phyloP scores from a whole-genome alignment of 2,797 vertebrate species.

The Anabacerthia variegaticeps region DNA sequence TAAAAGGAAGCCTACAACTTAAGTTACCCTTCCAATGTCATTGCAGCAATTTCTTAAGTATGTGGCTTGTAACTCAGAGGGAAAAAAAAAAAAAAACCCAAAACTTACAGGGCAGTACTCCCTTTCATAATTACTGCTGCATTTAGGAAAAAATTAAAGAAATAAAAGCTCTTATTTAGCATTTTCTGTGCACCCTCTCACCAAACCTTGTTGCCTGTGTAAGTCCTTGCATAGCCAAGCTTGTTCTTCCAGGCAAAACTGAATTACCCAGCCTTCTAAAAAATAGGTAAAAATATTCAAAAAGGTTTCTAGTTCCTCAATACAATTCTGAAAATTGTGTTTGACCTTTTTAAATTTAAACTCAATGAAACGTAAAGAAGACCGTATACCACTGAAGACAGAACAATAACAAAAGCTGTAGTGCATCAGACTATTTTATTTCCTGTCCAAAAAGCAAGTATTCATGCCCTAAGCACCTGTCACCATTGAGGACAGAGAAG shows the following conservation, averaged over 20 bases:
- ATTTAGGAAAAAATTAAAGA: neutral
- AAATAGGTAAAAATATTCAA: neutral
- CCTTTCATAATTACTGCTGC: neutral
- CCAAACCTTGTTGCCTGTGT: neutral
- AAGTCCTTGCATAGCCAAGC: neutral
- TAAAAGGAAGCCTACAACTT: neutral
- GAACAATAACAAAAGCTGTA: neutral
- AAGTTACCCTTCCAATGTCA: neutral
- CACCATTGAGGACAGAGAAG: neutral
- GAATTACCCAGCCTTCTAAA: neutral
- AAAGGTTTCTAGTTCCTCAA: neutral
- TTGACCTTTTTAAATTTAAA: neutral
- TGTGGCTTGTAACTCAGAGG: neutral
- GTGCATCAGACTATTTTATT: neutral
- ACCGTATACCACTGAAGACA: neutral
- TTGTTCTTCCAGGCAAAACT: neutral
- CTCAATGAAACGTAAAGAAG: rapidly evolving
- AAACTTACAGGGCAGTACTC: neutral
- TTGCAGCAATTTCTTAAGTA: neutral
- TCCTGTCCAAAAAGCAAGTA: neutral
- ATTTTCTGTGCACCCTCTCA: neutral
- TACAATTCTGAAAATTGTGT: neutral
- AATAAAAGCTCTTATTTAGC: neutral
- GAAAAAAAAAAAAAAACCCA: too few species aligned
- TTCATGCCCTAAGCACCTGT: neutral